A percentile compares a stretch with the other conserved stretches of the same genome.
Conservation (phyloP, 37 sponge, comb jelly and placozoan species). For the Amphimedon queenslandica region DNA sequence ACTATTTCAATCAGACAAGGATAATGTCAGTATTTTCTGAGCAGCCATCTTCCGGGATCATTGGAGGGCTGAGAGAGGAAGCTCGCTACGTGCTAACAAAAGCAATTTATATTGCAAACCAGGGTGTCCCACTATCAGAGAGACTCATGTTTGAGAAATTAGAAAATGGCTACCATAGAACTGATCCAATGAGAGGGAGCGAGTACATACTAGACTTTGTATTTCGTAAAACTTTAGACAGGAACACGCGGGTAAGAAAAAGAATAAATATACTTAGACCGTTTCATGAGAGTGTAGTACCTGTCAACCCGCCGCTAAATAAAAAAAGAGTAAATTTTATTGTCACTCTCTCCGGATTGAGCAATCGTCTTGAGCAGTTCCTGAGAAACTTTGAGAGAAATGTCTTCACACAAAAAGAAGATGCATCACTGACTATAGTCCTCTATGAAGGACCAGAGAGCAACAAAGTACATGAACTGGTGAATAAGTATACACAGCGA, state of each 20-base stretch:
- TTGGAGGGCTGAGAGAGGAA: constrained; percentile 52
- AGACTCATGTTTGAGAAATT: constrained; percentile 45
- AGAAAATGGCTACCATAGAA: constrained; percentile 65
- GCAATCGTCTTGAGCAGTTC: constrained; percentile 46
- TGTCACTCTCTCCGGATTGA: constrained; percentile 47
- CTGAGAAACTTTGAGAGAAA: constrained; percentile 40
- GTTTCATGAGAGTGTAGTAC: constrained; percentile 32
- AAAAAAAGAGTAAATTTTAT: constrained; percentile 43
- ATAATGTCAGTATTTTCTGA: constrained; percentile 47
- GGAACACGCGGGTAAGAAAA: constrained; percentile 14
- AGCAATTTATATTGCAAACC: constrained; percentile 42
- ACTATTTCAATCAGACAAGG: constrained; percentile 73
- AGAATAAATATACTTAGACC: constrained; percentile 46
- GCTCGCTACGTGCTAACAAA: constrained; percentile 49
- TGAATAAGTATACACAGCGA: constrained; percentile 17
- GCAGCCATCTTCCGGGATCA: constrained; percentile 52
- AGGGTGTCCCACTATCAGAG: constrained; percentile 21
- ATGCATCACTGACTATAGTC: constrained; percentile 60
- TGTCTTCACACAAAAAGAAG: constrained; percentile 12
- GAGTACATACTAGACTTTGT: constrained; percentile 71
- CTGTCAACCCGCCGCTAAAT: constrained; percentile 15
- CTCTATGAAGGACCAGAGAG: constrained; percentile 63
- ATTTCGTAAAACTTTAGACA: constrained; percentile 17
- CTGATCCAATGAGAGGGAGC: constrained; percentile 68
- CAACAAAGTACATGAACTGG: constrained; percentile 2